phyloP scores from a whole-genome alignment of 2,888 invertebrate species.

The Eretmocerus hayati region DNA sequence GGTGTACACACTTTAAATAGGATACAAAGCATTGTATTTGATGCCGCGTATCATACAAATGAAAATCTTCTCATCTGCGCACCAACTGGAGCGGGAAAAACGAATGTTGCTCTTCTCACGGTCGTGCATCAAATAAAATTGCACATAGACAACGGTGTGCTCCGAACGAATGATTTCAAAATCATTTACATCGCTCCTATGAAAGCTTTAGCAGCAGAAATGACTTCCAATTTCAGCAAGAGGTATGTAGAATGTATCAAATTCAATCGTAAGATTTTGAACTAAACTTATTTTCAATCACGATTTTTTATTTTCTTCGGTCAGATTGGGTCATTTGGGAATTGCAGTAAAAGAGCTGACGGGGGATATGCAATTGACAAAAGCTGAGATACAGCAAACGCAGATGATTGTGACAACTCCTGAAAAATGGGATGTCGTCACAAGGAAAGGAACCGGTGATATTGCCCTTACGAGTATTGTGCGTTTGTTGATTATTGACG shows the following conservation, averaged over 20 bases:
- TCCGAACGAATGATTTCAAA: conserved; percentile 90
- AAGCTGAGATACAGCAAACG: conserved; percentile 87
- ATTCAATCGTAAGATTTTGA: neutral
- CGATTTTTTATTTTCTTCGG: conserved; percentile 1
- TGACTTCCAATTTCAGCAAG: conserved; percentile 89
- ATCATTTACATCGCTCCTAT: conserved; percentile 99
- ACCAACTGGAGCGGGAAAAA: conserved; percentile 98
- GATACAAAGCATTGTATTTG: conserved; percentile 93
- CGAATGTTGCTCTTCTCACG: conserved; percentile 92
- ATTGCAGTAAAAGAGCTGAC: conserved; percentile 87
- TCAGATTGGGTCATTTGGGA: conserved; percentile 65
- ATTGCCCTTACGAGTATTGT: conserved; percentile 84
- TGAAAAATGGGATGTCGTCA: conserved; percentile 99
- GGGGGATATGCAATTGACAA: conserved; percentile 96
- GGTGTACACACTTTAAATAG: conserved; percentile 81
- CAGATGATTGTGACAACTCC: conserved; percentile 98
- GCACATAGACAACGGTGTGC: conserved; percentile 71
- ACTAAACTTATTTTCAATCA: neutral
- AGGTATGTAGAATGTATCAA: conserved; percentile 8
- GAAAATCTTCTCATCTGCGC: conserved; percentile 97
- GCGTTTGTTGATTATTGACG: conserved; percentile 90
- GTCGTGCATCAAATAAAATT: conserved; percentile 86
- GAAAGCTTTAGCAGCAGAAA: conserved; percentile 98
- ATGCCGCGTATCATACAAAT: conserved; percentile 90
- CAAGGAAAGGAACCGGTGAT: conserved; percentile 87